Conservation (phyloP, 1,140 invertebrate genomes). For the Elymnias hypermnestra region DNA sequence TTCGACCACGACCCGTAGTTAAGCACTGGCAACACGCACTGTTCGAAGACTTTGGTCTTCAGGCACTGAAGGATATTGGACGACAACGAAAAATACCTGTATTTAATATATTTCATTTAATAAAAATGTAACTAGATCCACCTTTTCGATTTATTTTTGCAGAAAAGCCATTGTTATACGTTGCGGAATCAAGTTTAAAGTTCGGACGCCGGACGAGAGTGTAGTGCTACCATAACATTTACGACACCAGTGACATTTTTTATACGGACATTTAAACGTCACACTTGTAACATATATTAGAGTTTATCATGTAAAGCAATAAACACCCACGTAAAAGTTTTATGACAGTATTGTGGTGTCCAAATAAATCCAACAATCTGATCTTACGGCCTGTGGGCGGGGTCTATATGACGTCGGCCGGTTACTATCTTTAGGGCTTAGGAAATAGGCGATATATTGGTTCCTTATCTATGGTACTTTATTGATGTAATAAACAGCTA, state of each 20-base stretch:
- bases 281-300: slow-evolving; percentile 12
- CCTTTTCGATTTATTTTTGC: too few relatives aligned
- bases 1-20: too few relatives aligned
- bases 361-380: slow-evolving; percentile 38
- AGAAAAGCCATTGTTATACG: too few relatives aligned
- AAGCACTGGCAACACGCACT: too few relatives aligned
- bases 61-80: too few relatives aligned
- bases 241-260: slow-evolving; percentile 19
- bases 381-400: slow-evolving; percentile 32
- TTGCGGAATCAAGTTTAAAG: too few relatives aligned
- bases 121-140: too few relatives aligned
- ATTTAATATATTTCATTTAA: too few relatives aligned
- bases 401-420: slow-evolving; percentile 24
- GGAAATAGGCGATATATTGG: slow-evolving; percentile 1
- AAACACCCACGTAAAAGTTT: slow-evolving; percentile 38
- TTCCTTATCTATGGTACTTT: slow-evolving; percentile 4
- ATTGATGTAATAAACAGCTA: background rate
- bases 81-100: too few relatives aligned
- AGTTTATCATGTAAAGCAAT: slow-evolving; percentile 34
- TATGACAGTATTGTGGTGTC: slow-evolving; percentile 40
- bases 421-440: slow-evolving; percentile 17
- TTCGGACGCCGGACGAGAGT: too few relatives aligned
- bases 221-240: slow-evolving; percentile 2
- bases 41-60: too few relatives aligned
- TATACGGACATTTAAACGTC: slow-evolving; percentile 15